These are phyloP conservation scores for Cryptoblepharus egeriae DNA, from an alignment of 2,797 vertebrate species.

Conservation along the genomic window DNA sequence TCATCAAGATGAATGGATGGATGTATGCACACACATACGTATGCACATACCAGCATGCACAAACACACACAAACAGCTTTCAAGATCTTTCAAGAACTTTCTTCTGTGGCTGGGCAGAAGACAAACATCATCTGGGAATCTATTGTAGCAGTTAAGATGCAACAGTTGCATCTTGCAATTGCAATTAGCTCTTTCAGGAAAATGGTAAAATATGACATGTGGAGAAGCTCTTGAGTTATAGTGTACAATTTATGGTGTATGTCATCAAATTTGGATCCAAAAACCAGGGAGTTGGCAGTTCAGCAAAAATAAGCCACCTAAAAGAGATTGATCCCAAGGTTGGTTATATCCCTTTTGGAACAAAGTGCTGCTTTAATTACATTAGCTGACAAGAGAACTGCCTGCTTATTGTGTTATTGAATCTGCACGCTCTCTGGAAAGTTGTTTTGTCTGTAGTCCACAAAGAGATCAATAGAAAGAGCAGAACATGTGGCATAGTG, in stretches of 20 bases:
- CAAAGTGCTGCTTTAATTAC: constrained; percentile 26
- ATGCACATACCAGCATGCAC: no score
- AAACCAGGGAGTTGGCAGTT: fast-evolving
- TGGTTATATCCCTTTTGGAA: background rate
- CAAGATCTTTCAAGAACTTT: no score
- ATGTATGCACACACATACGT: no score
- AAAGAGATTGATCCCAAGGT: background rate
- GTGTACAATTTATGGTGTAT: background rate
- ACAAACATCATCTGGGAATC: no score
- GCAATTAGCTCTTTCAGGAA: background rate
- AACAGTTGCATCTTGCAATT: background rate
- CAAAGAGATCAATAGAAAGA: constrained; percentile 40
- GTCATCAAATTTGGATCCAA: background rate
- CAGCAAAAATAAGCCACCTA: background rate
- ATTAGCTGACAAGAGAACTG: constrained; percentile 30
- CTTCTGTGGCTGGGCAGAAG: no score
- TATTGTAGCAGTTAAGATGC: background rate
- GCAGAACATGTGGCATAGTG: constrained; percentile 49
- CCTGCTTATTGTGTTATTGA: constrained; percentile 37
- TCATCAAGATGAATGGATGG: background rate
- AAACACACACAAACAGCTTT: no score
- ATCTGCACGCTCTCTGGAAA: constrained; percentile 20
- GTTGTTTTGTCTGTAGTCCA: constrained; percentile 9
- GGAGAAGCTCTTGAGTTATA: background rate
- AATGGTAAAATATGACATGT: background rate